These are phyloP conservation scores for Pipra filicauda DNA, from an alignment of 2,113 vertebrate genomes.

Conservation along the genomic window DNA sequence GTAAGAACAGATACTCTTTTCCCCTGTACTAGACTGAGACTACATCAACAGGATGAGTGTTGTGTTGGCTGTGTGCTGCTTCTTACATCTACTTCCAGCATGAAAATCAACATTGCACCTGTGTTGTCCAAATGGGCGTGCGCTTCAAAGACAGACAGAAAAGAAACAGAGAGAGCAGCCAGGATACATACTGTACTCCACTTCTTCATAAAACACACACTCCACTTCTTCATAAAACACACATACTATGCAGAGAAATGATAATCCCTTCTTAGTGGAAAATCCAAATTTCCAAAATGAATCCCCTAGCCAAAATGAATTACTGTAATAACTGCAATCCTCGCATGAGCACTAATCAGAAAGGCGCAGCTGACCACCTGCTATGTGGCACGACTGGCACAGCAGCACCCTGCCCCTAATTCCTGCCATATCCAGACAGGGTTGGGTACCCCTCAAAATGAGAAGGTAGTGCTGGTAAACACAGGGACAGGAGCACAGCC, in stretches of 20 bases:
- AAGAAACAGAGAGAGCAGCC: background rate
- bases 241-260: conserved; percentile 5
- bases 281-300: conserved; percentile 78
- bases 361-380: conserved; percentile 68
- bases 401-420: conserved; percentile 15
- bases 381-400: conserved; percentile 44
- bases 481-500: background rate
- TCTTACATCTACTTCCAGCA: background rate
- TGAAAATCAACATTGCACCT: conserved; percentile 43
- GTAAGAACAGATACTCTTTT: background rate
- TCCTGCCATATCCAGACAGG: background rate
- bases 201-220: conserved; percentile 28
- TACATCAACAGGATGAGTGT: background rate
- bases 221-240: conserved; percentile 23
- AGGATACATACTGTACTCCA: background rate
- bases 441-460: background rate
- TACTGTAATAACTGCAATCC: conserved; percentile 71
- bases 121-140: background rate
- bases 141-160: background rate
- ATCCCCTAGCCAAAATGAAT: conserved; percentile 72
- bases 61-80: background rate
- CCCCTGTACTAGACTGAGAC: background rate
- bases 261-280: conserved; percentile 77
- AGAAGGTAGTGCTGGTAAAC: background rate
- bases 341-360: conserved; percentile 29